Conservation (phyloP, 1,140 invertebrate genomes). For the Caerostris darwini region DNA sequence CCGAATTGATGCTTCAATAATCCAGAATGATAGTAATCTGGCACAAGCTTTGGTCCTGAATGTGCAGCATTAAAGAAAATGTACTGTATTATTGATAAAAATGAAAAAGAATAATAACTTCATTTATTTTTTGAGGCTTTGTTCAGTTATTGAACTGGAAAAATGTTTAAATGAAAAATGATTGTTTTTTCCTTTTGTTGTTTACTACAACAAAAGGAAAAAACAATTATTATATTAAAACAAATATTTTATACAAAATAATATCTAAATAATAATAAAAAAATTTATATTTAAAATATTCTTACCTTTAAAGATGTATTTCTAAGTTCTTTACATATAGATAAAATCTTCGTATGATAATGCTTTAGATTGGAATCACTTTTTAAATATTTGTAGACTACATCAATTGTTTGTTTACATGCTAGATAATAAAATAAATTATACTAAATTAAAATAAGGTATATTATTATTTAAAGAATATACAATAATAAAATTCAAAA, state of each 20-base stretch:
- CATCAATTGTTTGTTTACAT: constrained; percentile 58
- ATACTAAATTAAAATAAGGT: no score
- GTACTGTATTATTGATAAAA: no score
- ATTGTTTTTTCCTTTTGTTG: no score
- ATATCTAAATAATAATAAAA: not conserved
- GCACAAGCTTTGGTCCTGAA: no score
- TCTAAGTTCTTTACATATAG: constrained; percentile 60
- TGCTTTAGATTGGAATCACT: constrained; percentile 33
- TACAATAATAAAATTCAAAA: not conserved
- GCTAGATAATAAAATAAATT: constrained; percentile 6
- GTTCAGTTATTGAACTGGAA: no score
- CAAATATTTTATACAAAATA: not conserved
- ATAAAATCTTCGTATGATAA: constrained; percentile 51
- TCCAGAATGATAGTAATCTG: no score
- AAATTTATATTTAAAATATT: not conserved
- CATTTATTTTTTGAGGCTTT: no score
- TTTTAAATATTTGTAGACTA: constrained; percentile 59
- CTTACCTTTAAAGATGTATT: constrained; percentile 61
- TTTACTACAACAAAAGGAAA: no score
- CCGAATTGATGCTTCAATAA: no score
- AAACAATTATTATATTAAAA: not conserved
- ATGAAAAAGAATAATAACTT: no score
- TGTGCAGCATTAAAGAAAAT: no score
- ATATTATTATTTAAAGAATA: not conserved
- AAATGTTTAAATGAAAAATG: no score